Percentiles rank a stretch among this genome's conserved stretches.
Conservation (phyloP, 2,797 vertebrate genomes). For the Crocodylus rhombifer region DNA sequence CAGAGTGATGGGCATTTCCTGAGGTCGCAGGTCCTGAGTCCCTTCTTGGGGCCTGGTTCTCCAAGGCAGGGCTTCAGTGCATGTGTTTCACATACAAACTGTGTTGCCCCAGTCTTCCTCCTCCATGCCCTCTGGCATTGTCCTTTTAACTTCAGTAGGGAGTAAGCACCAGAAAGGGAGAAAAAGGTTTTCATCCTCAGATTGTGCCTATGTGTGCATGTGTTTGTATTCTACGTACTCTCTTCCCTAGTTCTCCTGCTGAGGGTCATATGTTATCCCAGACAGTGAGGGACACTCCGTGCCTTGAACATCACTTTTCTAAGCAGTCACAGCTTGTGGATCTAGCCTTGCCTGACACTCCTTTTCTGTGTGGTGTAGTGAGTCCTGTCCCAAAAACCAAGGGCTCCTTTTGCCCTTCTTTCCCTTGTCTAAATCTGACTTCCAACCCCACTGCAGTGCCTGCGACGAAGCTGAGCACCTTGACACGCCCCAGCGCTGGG, state of each 20-base stretch:
- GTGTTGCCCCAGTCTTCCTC: neutral
- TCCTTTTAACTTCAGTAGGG: neutral
- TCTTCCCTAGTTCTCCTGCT: neutral
- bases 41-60: too few species aligned
- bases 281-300: neutral
- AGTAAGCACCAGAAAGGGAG: neutral
- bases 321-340: neutral
- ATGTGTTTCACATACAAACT: neutral
- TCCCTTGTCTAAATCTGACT: neutral
- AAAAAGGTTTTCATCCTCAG: neutral
- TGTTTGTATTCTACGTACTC: neutral
- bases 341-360: neutral
- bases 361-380: neutral
- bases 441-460: slow-evolving; percentile 84
- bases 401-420: neutral
- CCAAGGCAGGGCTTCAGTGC: neutral
- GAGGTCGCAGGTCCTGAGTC: too few species aligned
- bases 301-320: neutral
- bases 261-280: neutral
- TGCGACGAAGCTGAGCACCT: slow-evolving; percentile 93
- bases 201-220: neutral
- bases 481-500: slow-evolving; percentile 89
- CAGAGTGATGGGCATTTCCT: too few species aligned
- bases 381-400: neutral
- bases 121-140: fast-evolving